Percentiles rank a stretch among this genome's conserved stretches.
Conservation (phyloP, 2,888 invertebrate species). For the Epiblema foenella region DNA sequence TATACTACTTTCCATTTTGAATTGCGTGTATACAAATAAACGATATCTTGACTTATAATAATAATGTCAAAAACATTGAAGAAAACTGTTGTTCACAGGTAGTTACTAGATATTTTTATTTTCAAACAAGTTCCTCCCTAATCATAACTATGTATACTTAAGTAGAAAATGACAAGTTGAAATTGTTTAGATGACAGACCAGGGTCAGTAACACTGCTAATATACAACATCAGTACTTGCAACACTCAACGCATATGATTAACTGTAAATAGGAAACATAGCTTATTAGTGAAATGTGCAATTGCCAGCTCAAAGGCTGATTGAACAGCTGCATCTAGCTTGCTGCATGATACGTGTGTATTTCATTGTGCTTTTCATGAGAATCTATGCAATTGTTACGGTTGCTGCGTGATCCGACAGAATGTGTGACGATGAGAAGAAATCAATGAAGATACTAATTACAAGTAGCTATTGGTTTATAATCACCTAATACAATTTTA, state of each 20-base stretch:
- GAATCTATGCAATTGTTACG: not conserved
- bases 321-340: slow-evolving; percentile 20
- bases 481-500: no score
- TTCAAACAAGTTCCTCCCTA: not conserved
- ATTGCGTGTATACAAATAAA: no score
- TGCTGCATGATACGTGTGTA: slow-evolving; percentile 21
- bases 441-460: not conserved
- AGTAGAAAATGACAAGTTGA: slow-evolving; percentile 15
- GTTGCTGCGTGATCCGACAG: slow-evolving; percentile 1
- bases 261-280: slow-evolving; percentile 15
- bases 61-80: no score
- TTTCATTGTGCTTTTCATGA: slow-evolving; percentile 14
- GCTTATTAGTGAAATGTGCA: slow-evolving; percentile 40
- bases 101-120: not conserved
- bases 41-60: no score
- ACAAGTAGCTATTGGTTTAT: no score
- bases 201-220: slow-evolving; percentile 21
- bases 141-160: slow-evolving; percentile 14
- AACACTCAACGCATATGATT: slow-evolving; percentile 35
- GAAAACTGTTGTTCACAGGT: no score
- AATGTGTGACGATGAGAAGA: slow-evolving; percentile 1
- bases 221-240: slow-evolving; percentile 30
- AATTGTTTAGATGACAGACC: slow-evolving; percentile 23
- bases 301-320: slow-evolving; percentile 33
- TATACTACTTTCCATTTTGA: no score